These are phyloP conservation scores for Drosophila pectinifera DNA, from an alignment of 1,140 invertebrate species.

Conservation along the genomic window DNA sequence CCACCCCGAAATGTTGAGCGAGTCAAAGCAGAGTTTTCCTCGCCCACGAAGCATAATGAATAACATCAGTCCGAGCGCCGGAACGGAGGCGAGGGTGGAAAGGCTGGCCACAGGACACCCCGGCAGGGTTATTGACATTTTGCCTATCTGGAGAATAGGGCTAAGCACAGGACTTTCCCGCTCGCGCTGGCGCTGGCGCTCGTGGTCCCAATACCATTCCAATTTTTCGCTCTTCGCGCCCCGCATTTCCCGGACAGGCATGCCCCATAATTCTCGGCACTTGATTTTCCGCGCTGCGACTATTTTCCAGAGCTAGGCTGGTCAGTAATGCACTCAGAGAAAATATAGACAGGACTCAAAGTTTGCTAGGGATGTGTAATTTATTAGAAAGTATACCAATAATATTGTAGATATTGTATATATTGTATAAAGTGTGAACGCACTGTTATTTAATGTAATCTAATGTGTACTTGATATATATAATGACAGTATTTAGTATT, in stretches of 20 bases:
- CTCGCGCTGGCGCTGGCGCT: constrained; percentile 1
- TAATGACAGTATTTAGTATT: too few species aligned
- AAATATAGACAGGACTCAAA: not conserved
- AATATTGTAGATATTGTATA: too few species aligned
- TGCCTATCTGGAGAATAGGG: constrained; percentile 54
- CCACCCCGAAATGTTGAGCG: constrained; percentile 37
- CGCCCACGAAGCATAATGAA: constrained; percentile 46
- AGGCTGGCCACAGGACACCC: constrained; percentile 38
- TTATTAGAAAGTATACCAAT: too few species aligned
- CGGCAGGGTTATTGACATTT: constrained; percentile 68
- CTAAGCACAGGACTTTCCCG: constrained; percentile 23
- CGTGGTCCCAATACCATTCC: constrained; percentile 4
- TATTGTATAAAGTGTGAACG: too few species aligned
- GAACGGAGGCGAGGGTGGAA: constrained; percentile 57
- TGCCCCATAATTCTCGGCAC: constrained; percentile 52
- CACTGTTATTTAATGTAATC: too few species aligned
- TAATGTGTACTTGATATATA: too few species aligned
- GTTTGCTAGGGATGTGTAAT: not conserved
- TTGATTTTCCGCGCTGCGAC: constrained; percentile 69
- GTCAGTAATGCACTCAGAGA: constrained; percentile 20
- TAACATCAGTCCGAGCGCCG: constrained; percentile 31
- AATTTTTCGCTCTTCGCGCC: constrained; percentile 1
- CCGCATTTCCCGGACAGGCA: constrained; percentile 23
- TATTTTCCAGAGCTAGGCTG: constrained; percentile 38
- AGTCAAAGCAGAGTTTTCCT: constrained; percentile 39